Conservation (phyloP, 2,797 vertebrate species). For the Chelonia mydas region DNA sequence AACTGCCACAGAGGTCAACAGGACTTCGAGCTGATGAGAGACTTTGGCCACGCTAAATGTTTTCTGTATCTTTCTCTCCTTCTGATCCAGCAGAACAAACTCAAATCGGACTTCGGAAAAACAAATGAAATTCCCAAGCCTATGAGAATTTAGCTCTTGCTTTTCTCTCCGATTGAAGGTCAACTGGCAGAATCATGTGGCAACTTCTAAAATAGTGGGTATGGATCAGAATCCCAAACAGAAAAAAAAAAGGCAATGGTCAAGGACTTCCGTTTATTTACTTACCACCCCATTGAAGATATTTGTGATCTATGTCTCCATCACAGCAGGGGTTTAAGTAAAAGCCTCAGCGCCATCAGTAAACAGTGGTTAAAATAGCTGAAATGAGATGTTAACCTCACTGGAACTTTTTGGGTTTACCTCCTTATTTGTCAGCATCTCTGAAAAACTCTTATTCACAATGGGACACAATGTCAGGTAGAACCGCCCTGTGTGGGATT, state of each 20-base stretch:
- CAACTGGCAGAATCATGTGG: neutral
- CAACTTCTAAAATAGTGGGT: neutral
- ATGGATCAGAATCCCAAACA: neutral
- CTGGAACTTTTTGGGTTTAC: neutral
- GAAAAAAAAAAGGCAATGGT: neutral
- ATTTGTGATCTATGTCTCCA: neutral
- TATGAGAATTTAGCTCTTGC: neutral
- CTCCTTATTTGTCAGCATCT: neutral
- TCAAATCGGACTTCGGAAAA: neutral
- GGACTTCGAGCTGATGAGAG: neutral
- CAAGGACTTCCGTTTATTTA: neutral
- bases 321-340: fast-evolving
- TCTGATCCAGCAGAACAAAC: neutral
- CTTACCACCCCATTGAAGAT: neutral
- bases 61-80: neutral
- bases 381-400: neutral
- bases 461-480: neutral
- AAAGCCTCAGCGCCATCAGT: fast-evolving
- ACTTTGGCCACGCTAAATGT: neutral
- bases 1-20: neutral
- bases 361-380: neutral
- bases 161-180: neutral
- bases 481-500: neutral
- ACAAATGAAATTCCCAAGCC: neutral
- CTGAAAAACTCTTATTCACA: neutral